Evolutionary conservation across 2,797 vertebrate genomes (phyloP), one percentile per base, ranked within the genome.

Genomic region (Sarcoramphus papa): DNA sequence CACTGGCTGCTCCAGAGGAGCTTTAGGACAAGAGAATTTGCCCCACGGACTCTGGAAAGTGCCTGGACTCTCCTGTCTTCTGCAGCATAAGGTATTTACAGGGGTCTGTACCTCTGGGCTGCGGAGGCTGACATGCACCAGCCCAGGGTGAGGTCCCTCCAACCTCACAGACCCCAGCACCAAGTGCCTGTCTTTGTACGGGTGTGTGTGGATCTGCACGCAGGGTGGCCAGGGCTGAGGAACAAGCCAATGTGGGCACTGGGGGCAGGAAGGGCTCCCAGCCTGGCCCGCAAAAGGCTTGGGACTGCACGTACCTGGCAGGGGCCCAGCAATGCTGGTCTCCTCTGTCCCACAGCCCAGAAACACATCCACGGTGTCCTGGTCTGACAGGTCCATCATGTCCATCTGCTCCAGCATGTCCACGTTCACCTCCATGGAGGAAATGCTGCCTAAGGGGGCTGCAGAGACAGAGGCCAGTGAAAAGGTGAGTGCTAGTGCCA

Each of bases 341-440:
- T 99, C 99, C 24, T 99, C 98, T 41, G 97, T 91, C 80, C 98
- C 98, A 12, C 99, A 98, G 85, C 98, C 98, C 95, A 99, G 98
- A 97, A 99, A 99, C 57, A 99, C 99, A 2, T 99, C 99, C 90
- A 99, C 92, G 25, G 98, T 97, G n/a, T 99, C 99, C 93, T 98
- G 99, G 95, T 99, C 99, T 30, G 99, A 99, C 92, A 99, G 98
- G 89, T 99, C 99, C 73, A 98, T 98, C 93, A 99, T 97, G 43
- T 99, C 99, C 98, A 99, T 99, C 97, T 99, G 99, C 95, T 99
- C 99, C 96, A 99, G 97, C 84, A 99, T 98, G 97, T 99, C 99
- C 96, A 99, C 99, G 0, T 99, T 99, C 89, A 99, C 99, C 97
- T 99, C 99, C 99, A 99, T 99, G 72, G 99, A 99, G 1, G 99